phyloP scores from a whole-genome alignment of 2,113 vertebrate species.

The Scatophagus argus region DNA sequence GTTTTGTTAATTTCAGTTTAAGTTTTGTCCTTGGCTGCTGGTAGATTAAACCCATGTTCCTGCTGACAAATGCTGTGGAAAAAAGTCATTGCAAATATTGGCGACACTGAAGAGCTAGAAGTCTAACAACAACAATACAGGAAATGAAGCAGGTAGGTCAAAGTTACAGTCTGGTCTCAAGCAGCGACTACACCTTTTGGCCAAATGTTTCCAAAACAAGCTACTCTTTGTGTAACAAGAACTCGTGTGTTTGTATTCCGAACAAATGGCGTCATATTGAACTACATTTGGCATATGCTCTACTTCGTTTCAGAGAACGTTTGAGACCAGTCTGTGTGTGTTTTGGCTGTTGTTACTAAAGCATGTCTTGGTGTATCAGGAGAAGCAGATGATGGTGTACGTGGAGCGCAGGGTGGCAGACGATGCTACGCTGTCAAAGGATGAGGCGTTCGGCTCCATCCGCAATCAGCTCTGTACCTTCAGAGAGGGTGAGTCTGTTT shows the following conservation, averaged over 20 bases:
- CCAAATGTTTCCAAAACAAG: constrained; percentile 42
- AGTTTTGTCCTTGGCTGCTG: constrained; percentile 8
- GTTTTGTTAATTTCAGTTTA: not conserved
- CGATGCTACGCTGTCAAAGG: constrained; percentile 80
- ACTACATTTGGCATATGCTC: constrained; percentile 3
- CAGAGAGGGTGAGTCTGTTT: constrained; percentile 80
- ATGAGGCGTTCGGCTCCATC: constrained; percentile 82
- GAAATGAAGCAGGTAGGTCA: constrained; percentile 40
- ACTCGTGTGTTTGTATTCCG: constrained; percentile 35
- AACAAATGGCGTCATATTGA: not conserved
- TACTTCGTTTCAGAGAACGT: not conserved
- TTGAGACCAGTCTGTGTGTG: constrained; percentile 8
- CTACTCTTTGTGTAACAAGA: constrained; percentile 23
- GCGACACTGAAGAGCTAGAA: not conserved
- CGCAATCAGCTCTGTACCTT: constrained; percentile 87
- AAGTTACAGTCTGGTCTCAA: constrained; percentile 20
- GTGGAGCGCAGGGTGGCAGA: constrained; percentile 87
- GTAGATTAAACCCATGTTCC: constrained; percentile 9
- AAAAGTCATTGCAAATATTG: constrained; percentile 12
- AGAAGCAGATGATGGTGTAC: constrained; percentile 88
- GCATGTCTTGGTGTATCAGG: constrained; percentile 65
- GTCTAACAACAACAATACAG: constrained; percentile 19
- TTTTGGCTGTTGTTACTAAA: constrained; percentile 25
- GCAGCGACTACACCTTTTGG: constrained; percentile 7
- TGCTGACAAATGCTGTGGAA: not conserved